Conservation (phyloP, 2,797 vertebrate genomes). For the Passerculus sandwichensis region DNA sequence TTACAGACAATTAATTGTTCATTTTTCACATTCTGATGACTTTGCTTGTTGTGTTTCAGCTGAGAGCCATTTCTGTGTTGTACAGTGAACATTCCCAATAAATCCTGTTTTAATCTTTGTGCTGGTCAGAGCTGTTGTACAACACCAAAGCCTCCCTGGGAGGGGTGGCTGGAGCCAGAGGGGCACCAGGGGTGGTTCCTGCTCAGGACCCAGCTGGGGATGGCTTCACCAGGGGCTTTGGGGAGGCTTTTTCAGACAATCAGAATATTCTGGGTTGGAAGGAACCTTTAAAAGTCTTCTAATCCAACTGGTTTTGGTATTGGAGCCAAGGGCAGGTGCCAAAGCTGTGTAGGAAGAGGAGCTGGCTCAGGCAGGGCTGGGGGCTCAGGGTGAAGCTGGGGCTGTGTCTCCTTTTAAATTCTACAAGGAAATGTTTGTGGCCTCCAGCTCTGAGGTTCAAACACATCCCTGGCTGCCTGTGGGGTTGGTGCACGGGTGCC, state of each 20-base stretch:
- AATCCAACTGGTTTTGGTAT: accelerated
- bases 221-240: accelerated
- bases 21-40: neutral
- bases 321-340: neutral
- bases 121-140: neutral
- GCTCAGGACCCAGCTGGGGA: neutral
- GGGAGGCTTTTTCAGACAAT: neutral
- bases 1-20: neutral
- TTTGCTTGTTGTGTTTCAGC: neutral
- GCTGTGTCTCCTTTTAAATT: neutral
- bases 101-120: neutral
- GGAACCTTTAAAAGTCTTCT: neutral
- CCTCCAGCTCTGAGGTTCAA: neutral
- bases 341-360: accelerated
- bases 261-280: neutral
- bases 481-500: accelerated
- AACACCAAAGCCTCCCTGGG: neutral
- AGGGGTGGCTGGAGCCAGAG: neutral
- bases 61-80: neutral
- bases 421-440: accelerated
- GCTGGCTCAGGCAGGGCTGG: neutral
- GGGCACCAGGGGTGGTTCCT: neutral
- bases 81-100: slow-evolving; percentile 22
- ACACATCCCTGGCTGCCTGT: accelerated
- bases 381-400: neutral